Base-by-base conservation (phyloP, 2,888 invertebrate genomes). In the Ormyrus pomaceus region DNA sequence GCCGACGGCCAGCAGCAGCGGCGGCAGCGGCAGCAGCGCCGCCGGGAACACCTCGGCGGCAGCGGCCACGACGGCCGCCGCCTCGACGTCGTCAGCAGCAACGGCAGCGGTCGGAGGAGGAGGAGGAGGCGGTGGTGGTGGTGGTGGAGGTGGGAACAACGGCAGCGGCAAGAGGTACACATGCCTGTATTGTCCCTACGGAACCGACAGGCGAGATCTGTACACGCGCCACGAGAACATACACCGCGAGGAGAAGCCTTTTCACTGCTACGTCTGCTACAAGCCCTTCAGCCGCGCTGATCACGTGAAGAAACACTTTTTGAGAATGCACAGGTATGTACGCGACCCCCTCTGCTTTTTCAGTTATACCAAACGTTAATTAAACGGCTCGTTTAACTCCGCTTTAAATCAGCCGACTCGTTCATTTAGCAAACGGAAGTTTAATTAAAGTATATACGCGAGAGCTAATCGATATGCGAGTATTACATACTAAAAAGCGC, bases 221-320 rank as follows among this genome's bases (percentile, higher is more conserved):
- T 97, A 96, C 91, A 97, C 97, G 59, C 94, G 97, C 55, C 97
- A 98, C 91, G 97, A 97, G 91, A 97, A 97, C 90, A 98, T 97
- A 83, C 98, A 98, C 89, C 94, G 97, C 85, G 97, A 97, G 89
- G 97, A 97, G 89, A 97, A 98, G 89, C 97, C 97, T 6, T 98
- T 97, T 90, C 96, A 97, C 89, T 98, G 97, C 91, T 97, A 97
- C 90, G 95, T 97, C 53, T 97, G 97, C 89, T 94, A 95, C 89
- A 97, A 97, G 91, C 96, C 97, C 90, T 98, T 98, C 92, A 98
- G 97, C 91, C 93, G 97, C 72, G 97, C 97, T 58, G 97, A 98
- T 91, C 97, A 98, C 89, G 97, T 98, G 65, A 98, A 98, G 91
- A 98, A 98, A 88, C 97, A 98, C 91, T 97, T 97, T 87, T 92